Base-by-base conservation (phyloP, 1,140 invertebrate species). In the Heliconius eleuchia region DNA sequence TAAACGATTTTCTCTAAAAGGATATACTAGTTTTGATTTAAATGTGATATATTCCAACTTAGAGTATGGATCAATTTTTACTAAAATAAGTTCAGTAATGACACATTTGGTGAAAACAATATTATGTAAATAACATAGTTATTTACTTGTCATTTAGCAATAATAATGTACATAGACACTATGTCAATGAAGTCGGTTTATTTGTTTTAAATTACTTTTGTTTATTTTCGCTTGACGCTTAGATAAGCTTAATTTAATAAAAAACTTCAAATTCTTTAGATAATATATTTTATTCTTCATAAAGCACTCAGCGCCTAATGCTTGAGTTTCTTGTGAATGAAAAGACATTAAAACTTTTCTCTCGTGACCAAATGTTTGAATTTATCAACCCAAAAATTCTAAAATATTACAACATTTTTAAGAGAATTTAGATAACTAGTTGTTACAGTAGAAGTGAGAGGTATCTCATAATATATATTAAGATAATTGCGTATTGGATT, bases 261-360 rank as follows among this genome's bases (percentile, higher is more conserved):
- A 46, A 66, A 66, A 66, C 60, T 66, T 30, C 4, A 27, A 66
- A 66, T 66, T 50, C 50, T 50, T 50, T 73, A 46, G 27, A 73
- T 73, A 73, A 73, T 73, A 50, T 73, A 76, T 70, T 70, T 70
- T 76, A 42, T 71, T 70, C 60, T 70, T 78, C 50, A 55, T 55
- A 74, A 73, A 78, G 76, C 71, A 78, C 76, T 78, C 71, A 78
- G 55, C 71, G 70, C 9, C 71, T 73, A 78, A 78, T 73, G 76
- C 52, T 73, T 16, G 72, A 78, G 76, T 78, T 78, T 78, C 71
- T 46, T 60, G 74, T 70, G 42, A 55, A 76, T 76, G 74, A 27
- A 42, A 30, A 70, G 57, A 76, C 74, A 70, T 76, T 76, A 70
- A 76, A 76, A 76, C 37, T 76, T 75, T 76, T 50, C 46, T 66